These are phyloP conservation scores for Eurystomus glaucurus DNA, from an alignment of 2,797 vertebrate species.

Conservation along the genomic window DNA sequence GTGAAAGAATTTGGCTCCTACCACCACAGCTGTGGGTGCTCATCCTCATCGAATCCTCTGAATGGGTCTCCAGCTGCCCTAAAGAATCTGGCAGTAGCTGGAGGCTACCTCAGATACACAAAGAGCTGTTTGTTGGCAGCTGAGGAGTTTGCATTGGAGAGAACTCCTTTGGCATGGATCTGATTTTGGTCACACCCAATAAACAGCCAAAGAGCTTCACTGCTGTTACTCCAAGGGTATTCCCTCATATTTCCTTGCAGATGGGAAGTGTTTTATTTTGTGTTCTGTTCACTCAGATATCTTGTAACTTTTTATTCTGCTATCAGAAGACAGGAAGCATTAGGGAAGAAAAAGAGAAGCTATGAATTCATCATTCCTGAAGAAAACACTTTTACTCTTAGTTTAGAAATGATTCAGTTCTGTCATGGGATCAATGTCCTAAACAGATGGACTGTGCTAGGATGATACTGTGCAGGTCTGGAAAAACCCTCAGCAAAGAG, in stretches of 20 bases:
- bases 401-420: not conserved
- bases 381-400: not conserved
- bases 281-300: not conserved
- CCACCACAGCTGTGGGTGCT: not conserved
- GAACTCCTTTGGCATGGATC: not conserved
- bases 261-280: not conserved
- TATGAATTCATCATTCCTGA: not conserved
- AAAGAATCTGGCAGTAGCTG: not conserved
- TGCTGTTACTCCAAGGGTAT: not conserved
- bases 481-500: slow-evolving; percentile 3
- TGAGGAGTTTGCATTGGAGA: not conserved
- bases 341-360: not conserved
- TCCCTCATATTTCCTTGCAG: not conserved
- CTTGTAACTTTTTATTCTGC: not conserved
- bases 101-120: not conserved
- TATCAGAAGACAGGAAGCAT: not conserved
- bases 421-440: not conserved
- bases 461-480: not conserved
- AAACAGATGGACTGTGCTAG: not conserved
- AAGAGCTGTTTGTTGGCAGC: not conserved
- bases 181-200: not conserved
- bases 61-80: not conserved
- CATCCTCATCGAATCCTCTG: not conserved
- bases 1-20: not conserved
- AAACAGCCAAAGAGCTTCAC: not conserved